A percentile compares a stretch with the other conserved stretches of the same genome.
Conservation (phyloP, 2,113 vertebrate species). For the Gracilinanus agilis region DNA sequence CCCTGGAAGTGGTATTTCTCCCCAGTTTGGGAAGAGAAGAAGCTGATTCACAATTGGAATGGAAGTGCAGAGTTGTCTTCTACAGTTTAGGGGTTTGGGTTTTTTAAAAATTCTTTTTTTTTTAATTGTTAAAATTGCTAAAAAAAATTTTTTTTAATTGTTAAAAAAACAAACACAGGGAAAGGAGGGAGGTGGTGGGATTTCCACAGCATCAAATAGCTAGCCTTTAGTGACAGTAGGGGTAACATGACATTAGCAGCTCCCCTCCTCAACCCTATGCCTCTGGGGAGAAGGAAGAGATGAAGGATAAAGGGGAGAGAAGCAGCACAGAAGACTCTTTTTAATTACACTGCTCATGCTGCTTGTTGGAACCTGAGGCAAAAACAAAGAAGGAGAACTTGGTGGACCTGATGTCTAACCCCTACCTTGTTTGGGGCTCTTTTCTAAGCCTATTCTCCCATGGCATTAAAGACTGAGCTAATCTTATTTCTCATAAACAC, state of each 20-base stretch:
- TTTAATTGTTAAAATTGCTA: too few relatives aligned
- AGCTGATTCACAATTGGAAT: not conserved
- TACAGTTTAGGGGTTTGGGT: too few relatives aligned
- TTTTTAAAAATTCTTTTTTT: too few relatives aligned
- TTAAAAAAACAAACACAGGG: too few relatives aligned
- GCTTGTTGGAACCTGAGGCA: not conserved
- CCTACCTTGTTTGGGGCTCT: not conserved
- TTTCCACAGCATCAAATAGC: not conserved
- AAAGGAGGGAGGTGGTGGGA: not conserved
- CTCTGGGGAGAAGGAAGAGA: not conserved
- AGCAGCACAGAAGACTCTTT: not conserved
- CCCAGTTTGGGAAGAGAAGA: not conserved
- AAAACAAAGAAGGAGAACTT: not conserved
- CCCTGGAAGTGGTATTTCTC: not conserved
- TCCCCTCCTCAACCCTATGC: not conserved
- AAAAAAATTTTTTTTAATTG: too few relatives aligned
- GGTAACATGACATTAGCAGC: not conserved
- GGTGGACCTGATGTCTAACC: not conserved
- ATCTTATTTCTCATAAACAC: not conserved
- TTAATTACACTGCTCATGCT: not conserved
- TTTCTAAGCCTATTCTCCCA: not conserved
- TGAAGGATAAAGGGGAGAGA: not conserved
- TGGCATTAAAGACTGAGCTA: not conserved
- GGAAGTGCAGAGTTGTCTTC: not conserved
- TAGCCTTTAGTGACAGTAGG: not conserved